Evolutionary conservation across 2,113 vertebrate genomes (phyloP).

Genomic region (Callaeas wilsoni): DNA sequence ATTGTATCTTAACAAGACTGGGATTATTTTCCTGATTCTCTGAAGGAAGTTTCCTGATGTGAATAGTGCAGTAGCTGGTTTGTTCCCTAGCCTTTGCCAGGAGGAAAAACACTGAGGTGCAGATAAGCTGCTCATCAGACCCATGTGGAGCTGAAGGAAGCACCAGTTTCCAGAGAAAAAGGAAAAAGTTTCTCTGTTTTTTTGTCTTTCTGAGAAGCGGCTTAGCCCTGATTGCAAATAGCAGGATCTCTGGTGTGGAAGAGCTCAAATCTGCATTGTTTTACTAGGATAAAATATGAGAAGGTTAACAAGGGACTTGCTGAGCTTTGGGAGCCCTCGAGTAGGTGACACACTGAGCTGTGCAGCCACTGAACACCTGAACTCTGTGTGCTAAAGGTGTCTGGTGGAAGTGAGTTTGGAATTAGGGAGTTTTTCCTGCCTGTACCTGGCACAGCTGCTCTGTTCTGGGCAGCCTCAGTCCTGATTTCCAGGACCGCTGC

Average conservation of each 20-base stretch:
- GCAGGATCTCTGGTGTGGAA: not conserved
- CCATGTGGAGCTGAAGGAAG: not conserved
- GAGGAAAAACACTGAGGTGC: not conserved
- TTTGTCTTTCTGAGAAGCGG: not conserved
- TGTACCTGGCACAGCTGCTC: not conserved
- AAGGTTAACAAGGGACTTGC: not conserved
- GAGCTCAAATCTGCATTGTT: not conserved
- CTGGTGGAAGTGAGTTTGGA: not conserved
- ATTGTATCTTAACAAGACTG: not conserved
- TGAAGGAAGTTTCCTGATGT: not conserved
- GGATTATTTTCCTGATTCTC: not conserved
- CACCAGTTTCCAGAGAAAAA: not conserved
- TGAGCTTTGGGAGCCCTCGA: not conserved
- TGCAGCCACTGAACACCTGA: too few relatives aligned
- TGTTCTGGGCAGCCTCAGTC: not conserved
- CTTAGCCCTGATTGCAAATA: not conserved
- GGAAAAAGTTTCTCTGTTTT: not conserved
- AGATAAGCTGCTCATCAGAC: not conserved
- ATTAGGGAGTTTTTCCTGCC: fast-evolving
- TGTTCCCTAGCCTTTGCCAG: not conserved
- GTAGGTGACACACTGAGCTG: not conserved
- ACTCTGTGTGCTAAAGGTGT: fast-evolving
- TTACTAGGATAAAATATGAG: not conserved
- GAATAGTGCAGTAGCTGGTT: not conserved
- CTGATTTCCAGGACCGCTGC: not conserved